Conservation (phyloP, 2,888 invertebrate genomes). For the Heteropelma amictum region DNA sequence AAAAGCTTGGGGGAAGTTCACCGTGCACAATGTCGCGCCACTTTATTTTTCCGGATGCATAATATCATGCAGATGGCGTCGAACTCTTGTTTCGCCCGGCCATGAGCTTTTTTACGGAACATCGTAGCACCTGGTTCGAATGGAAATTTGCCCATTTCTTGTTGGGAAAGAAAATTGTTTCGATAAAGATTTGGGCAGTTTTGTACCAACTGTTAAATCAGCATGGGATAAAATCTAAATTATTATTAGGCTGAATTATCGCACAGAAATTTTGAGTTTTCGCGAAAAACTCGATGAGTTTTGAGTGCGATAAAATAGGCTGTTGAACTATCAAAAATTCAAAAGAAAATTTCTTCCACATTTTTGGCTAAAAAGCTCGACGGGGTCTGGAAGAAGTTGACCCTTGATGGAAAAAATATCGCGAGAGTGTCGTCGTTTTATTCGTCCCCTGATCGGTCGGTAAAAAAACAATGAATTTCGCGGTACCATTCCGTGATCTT, state of each 20-base stretch:
- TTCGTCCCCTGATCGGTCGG: no score
- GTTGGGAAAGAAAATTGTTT: slow-evolving; percentile 58
- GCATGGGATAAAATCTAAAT: slow-evolving; percentile 1
- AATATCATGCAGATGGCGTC: slow-evolving; percentile 67
- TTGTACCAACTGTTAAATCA: slow-evolving; percentile 49
- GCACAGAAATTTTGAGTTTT: no score
- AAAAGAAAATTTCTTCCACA: no score
- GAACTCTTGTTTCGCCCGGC: slow-evolving; percentile 49
- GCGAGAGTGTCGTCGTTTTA: no score
- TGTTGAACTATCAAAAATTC: no score
- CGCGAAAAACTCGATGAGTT: no score
- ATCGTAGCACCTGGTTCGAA: slow-evolving; percentile 45
- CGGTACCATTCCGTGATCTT: no score
- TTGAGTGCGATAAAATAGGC: no score
- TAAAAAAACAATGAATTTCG: no score
- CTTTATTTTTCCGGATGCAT: slow-evolving; percentile 63
- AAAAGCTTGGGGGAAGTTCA: slow-evolving; percentile 39
- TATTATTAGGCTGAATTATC: background rate
- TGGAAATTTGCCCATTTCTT: slow-evolving; percentile 66
- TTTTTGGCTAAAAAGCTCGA: no score
- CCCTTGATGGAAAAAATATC: no score
- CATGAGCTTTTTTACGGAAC: slow-evolving; percentile 14
- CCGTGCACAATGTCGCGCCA: slow-evolving; percentile 41
- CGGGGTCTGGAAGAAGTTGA: no score
- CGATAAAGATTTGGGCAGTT: slow-evolving; percentile 61